These are phyloP conservation scores for Ptychodera flava DNA, from an alignment of 35 echinoderm and acorn worm genomes.

Conservation along the genomic window DNA sequence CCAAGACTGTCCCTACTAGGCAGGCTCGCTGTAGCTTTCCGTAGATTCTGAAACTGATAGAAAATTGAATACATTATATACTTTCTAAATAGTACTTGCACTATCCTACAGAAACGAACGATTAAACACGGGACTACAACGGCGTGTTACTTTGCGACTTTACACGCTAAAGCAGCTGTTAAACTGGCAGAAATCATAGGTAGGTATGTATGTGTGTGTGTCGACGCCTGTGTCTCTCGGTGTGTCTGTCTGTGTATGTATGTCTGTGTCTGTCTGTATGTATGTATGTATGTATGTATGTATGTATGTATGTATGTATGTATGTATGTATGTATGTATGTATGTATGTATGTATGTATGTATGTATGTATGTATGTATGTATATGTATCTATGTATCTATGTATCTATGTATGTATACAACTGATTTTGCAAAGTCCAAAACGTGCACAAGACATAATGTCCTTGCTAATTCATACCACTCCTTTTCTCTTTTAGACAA, in stretches of 20 bases:
- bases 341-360: neutral
- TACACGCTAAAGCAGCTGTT: constrained; percentile 36
- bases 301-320: neutral
- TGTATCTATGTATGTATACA: too few relatives aligned
- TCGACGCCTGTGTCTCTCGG: neutral
- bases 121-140: constrained; percentile 58
- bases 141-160: constrained; percentile 65
- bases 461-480: too few relatives aligned
- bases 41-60: too few relatives aligned
- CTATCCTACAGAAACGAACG: constrained; percentile 23
- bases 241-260: neutral
- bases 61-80: too few relatives aligned
- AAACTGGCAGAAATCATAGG: constrained; percentile 64
- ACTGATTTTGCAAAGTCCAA: too few relatives aligned
- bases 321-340: neutral
- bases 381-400: too few relatives aligned
- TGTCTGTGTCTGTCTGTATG: neutral
- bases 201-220: constrained; percentile 8
- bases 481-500: constrained; percentile 25
- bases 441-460: too few relatives aligned
- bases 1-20: too few relatives aligned
- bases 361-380: neutral
- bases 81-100: too few relatives aligned
- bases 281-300: neutral
- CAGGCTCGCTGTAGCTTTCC: too few relatives aligned